Percentiles rank a stretch among this genome's conserved stretches.
Evolutionary conservation across 2,113 vertebrate genomes (phyloP).

Genomic region (Agapornis roseicollis): DNA sequence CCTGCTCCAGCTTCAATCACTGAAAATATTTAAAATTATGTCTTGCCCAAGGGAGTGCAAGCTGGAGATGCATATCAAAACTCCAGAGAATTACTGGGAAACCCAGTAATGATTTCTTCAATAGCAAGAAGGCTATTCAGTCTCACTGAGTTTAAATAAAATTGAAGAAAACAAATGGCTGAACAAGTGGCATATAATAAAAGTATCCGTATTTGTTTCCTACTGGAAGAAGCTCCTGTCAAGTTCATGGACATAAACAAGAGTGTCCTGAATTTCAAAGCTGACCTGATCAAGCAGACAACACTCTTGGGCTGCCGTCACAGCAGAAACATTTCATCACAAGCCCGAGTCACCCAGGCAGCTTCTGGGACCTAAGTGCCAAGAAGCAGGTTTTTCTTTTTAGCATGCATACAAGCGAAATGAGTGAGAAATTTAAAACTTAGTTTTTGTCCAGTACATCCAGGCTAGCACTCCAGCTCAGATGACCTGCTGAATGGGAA

Average conservation of each 20-base stretch:
- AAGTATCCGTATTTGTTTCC: not conserved
- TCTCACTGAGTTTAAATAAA: not conserved
- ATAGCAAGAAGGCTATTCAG: not conserved
- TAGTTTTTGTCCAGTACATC: not conserved
- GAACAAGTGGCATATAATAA: not conserved
- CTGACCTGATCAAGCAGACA: not conserved
- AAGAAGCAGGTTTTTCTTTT: not conserved
- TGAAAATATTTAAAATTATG: not conserved
- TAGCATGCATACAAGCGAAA: not conserved
- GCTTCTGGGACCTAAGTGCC: not conserved
- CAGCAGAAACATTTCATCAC: not conserved
- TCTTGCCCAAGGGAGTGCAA: not conserved
- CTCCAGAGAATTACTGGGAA: not conserved
- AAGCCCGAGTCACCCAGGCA: not conserved
- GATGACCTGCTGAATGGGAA: not conserved
- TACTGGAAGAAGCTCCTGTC: not conserved
- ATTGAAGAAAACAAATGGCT: conserved; percentile 16
- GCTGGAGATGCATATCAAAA: not conserved
- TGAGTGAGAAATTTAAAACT: not conserved
- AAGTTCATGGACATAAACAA: not conserved
- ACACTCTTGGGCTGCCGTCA: not conserved
- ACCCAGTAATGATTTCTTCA: not conserved
- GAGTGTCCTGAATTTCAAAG: not conserved
- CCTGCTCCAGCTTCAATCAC: not conserved
- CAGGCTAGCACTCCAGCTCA: not conserved